Evolutionary conservation across 2,888 invertebrate species (phyloP), one percentile per base, ranked within the genome.

Genomic region (Muscina levida): DNA sequence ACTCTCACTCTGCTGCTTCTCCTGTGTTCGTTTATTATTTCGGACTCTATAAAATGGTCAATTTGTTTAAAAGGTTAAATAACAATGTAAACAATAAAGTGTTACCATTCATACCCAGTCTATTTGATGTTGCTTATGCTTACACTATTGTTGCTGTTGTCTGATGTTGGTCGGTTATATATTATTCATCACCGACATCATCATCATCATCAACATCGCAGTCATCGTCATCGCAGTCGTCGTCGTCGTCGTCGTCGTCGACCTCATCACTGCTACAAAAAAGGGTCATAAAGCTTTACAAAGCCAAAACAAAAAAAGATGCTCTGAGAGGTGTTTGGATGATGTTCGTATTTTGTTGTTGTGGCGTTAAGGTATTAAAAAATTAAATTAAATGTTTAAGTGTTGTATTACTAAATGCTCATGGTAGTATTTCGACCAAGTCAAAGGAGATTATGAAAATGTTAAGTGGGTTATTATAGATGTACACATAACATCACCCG

Each of bases 11-110:
- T 10, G 1, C 53, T 53, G 17, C 26, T 26, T 26, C 1, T 39
- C 39, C 44, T 10, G 6, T 44, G 1, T n/a, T n/a, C n/a, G n/a
- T n/a, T n/a, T n/a, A n/a, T n/a, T n/a, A n/a, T n/a, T n/a, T n/a
- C 53, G 6, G 62, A 19, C 53, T 75, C 42, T 37, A 68, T 39
- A 56, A 79, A 75, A 77, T 37, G 73, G 76, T 73, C 76, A 73
- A 80, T 80, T 80, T 77, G 76, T 73, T 77, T 73, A 37, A 80
- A 77, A 80, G 76, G 68, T 73, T 77, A 71, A 73, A 73, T 59
- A 70, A 70, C 62, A 74, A 72, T 70, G 51, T 24, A 76, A 76
- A 67, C 56, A 73, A 62, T 48, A 62, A 44, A 70, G 51, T n/a
- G 42, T 68, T 68, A 24, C 37, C 39, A 46, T 17, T 48, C 6